Conservation (phyloP, 2,113 vertebrate species). For the Dipodomys merriami region DNA sequence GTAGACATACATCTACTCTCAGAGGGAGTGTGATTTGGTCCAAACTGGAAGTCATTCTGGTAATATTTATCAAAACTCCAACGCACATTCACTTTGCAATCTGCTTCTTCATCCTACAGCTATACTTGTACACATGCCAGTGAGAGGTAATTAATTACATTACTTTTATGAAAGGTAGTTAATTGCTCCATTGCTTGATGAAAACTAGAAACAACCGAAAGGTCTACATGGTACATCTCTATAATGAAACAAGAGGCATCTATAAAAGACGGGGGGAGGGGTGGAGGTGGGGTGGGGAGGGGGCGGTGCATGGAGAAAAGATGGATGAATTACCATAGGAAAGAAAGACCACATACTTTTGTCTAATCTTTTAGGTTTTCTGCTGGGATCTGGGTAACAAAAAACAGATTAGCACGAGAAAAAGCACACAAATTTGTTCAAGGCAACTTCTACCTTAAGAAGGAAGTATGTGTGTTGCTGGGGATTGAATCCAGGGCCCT, state of each 20-base stretch:
- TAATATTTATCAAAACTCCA: not conserved
- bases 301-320: not conserved
- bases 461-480: not conserved
- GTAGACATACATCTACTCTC: not conserved
- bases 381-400: not conserved
- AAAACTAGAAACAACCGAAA: not conserved
- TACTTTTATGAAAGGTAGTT: no score
- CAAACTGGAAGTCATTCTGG: not conserved
- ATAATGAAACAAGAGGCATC: not conserved
- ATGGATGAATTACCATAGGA: not conserved
- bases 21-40: not conserved
- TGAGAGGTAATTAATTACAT: not conserved
- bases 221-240: no score
- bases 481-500: no score
- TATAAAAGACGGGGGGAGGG: not conserved
- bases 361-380: not conserved
- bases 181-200: not conserved
- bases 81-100: not conserved
- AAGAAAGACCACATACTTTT: not conserved
- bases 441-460: not conserved
- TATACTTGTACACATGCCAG: not conserved
- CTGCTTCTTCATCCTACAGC: not conserved
- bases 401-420: not conserved
- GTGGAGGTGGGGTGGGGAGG: rapidly evolving
- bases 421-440: not conserved